A percentile compares a stretch with the other conserved stretches of the same genome.
phyloP scores from a whole-genome alignment of 2,113 vertebrate species.

The Indicator maculatus region DNA sequence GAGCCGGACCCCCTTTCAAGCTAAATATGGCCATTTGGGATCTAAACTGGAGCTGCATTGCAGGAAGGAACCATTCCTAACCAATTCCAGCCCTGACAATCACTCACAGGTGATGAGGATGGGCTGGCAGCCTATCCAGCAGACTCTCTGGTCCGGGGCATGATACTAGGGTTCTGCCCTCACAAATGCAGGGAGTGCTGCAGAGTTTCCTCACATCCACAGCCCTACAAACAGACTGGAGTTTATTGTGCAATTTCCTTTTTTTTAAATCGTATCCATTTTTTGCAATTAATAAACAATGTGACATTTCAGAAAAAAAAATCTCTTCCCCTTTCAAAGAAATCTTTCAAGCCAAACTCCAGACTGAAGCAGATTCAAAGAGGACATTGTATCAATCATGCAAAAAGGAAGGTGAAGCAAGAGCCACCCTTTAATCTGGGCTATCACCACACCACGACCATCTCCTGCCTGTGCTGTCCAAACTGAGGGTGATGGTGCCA shows the following conservation, averaged over 20 bases:
- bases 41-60: neutral
- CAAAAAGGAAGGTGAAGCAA: neutral
- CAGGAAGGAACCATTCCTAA: neutral
- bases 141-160: neutral
- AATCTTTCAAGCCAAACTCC: neutral
- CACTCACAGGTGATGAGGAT: neutral
- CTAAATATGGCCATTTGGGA: accelerated
- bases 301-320: neutral
- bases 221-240: neutral
- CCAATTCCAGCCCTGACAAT: neutral
- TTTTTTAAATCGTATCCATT: neutral
- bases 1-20: neutral
- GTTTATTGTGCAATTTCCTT: neutral
- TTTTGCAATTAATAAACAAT: neutral
- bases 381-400: neutral
- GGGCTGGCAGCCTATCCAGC: neutral
- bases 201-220: neutral
- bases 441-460: accelerated
- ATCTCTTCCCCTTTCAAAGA: neutral
- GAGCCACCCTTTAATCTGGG: neutral
- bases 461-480: neutral
- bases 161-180: neutral
- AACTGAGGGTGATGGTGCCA: neutral
- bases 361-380: neutral
- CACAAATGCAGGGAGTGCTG: accelerated